Evolutionary conservation across 2,888 invertebrate genomes (phyloP).

Genomic region (Zelleria hepariella): DNA sequence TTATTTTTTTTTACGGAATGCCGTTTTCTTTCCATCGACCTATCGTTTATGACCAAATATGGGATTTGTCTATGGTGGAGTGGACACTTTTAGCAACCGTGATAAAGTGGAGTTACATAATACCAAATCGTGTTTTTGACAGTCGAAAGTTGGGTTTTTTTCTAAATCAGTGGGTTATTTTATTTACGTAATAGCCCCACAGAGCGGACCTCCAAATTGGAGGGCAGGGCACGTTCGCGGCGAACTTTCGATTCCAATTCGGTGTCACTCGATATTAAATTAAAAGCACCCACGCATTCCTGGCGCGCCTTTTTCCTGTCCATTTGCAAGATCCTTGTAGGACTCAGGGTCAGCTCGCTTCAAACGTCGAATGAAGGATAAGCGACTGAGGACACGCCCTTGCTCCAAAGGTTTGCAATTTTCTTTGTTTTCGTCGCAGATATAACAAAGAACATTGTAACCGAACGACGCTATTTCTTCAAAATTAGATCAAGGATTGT

Average conservation of each 20-base stretch:
- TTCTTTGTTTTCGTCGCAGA: background rate
- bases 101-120: too few relatives aligned
- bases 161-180: too few relatives aligned
- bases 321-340: constrained; percentile 70
- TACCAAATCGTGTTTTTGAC: too few relatives aligned
- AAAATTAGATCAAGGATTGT: too few relatives aligned
- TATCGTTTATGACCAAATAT: too few relatives aligned
- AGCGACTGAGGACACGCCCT: constrained; percentile 19
- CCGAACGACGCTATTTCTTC: background rate
- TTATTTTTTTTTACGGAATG: too few relatives aligned
- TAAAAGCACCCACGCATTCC: constrained; percentile 71
- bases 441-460: background rate
- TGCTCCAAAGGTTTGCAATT: constrained; percentile 11
- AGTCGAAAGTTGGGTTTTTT: too few relatives aligned
- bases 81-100: too few relatives aligned
- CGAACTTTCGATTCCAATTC: constrained; percentile 69
- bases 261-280: constrained; percentile 71
- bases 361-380: constrained; percentile 31
- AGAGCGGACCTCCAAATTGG: constrained; percentile 33
- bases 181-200: too few relatives aligned
- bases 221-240: constrained; percentile 57
- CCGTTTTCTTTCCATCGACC: too few relatives aligned
- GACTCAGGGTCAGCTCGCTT: constrained; percentile 59
- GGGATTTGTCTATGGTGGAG: too few relatives aligned
- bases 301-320: constrained; percentile 70